Evolutionary conservation across 2,888 invertebrate genomes (phyloP), one percentile per base, ranked within the genome.

Genomic region (Drosophila acutilabella): DNA sequence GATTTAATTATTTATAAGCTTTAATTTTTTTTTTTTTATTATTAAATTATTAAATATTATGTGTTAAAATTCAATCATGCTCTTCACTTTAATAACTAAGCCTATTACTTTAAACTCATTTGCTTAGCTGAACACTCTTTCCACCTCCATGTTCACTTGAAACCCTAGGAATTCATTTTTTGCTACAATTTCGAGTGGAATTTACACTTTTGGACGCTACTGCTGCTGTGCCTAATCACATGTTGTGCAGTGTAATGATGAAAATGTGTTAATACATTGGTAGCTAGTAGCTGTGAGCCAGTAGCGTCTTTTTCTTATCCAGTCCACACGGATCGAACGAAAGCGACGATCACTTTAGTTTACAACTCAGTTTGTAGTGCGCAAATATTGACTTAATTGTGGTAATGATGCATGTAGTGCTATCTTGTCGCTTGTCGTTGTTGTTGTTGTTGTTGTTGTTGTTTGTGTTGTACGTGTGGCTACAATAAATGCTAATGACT

Each of bases 401-500:
- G 64, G 71, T 79, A 76, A 73, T 71, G 71, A 72, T 78, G 76
- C 76, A 79, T 79, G 79, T 73, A 56, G 72, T 59, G 61, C 61
- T 67, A 62, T 73, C 48, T 59, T 56, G 51, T 59, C 54, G 51
- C 40, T 6, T 1, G 30, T 30, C 6, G 30, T 8, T 64, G 75
- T 14, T 56, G 61, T 66, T 70, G 42, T 51, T 66, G 52, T 30
- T 42, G 54, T 16, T 56, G 50, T 38, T 51, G 48, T 4, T n/a
- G 20, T 20, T 20, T 20, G n/a, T 48, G 53, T 59, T 51, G 62
- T 59, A 80, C 65, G 71, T 74, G 78, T 78, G 82, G 69, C 79
- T 71, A 71, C 78, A 77, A 80, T 81, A 77, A 87, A 81, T 88
- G 88, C 88, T 88, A 84, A 84, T 84, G 86, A 85, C 68, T 82